Base-by-base conservation (phyloP, 2,888 invertebrate species). In the Hylaea fasciaria region DNA sequence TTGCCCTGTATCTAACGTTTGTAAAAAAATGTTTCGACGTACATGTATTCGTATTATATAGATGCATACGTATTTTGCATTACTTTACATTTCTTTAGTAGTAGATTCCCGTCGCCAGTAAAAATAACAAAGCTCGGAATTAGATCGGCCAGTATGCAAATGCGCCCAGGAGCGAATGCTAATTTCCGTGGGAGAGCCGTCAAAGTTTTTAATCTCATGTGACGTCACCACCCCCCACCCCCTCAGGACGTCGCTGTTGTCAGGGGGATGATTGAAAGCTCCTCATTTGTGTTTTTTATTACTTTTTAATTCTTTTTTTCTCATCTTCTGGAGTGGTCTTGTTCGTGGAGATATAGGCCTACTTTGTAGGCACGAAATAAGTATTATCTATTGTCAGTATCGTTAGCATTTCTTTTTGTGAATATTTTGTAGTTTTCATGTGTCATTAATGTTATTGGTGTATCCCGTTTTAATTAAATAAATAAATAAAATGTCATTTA, bases 121-220 rank as follows among this genome's bases (percentile, higher is more conserved):
- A 71, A 74, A 71, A 72, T 71, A 66, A 71, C 72, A 81, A 76
- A 80, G 73, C 73, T 69, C 79, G 80, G 84, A 86, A 86, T 82
- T 76, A 80, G 80, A 76, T 74, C 73, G 79, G 78, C 69, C 82
- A 74, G 77, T 80, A 91, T 91, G 91, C 83, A 89, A 91, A 91
- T 90, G 80, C 80, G 73, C 71, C 28, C 77, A 73, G 80, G 81
- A 80, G 81, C 76, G 78, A 91, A 92, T 91, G 91, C 89, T 90
- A 91, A 92, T 91, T 91, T 90, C 82, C 91, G 91, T 91, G 91
- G 86, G 91, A 91, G 88, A 81, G 84, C 78, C 83, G 86, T 82
- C 85, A 85, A 92, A 92, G 89, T 92, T 92, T 92, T 92, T 92
- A 92, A 92, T 92, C 91, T 92, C 90, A 89, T 91, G 90, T 92